These are phyloP conservation scores for Zaprionus ornatus DNA, from an alignment of 1,140 invertebrate species.

Conservation along the genomic window DNA sequence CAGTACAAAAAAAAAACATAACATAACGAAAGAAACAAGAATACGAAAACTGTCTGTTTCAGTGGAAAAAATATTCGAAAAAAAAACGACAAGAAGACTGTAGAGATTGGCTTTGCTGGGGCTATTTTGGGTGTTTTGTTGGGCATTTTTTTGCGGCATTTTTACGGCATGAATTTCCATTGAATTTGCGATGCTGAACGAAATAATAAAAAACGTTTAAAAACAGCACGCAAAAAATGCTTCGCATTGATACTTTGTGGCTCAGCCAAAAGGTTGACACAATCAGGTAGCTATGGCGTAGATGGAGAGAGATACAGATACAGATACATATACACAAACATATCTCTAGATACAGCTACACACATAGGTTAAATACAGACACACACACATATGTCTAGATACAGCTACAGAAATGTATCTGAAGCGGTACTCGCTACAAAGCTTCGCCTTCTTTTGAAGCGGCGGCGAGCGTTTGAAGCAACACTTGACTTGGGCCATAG, in stretches of 20 bases:
- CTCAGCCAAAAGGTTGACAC: conserved; percentile 69
- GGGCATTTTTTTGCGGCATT: conserved; percentile 59
- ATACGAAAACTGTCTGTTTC: conserved; percentile 52
- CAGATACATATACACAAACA: neutral
- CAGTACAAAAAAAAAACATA: conserved; percentile 43
- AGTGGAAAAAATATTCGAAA: conserved; percentile 58
- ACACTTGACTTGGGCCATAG: conserved; percentile 63
- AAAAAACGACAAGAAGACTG: conserved; percentile 35
- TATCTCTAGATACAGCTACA: neutral
- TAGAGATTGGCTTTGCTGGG: conserved; percentile 1
- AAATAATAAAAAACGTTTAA: conserved; percentile 16
- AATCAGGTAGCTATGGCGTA: conserved; percentile 65
- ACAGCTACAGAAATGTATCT: neutral
- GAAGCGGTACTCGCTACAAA: conserved; percentile 24
- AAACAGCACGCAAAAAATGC: conserved; percentile 16
- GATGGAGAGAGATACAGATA: neutral
- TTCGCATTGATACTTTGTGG: conserved; percentile 62
- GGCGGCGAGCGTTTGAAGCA: conserved; percentile 75
- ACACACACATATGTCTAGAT: neutral
- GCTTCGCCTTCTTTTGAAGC: conserved; percentile 49
- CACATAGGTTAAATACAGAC: no score
- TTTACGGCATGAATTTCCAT: conserved; percentile 83
- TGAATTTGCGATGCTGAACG: conserved; percentile 52
- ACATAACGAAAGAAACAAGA: conserved; percentile 27
- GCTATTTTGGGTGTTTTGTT: conserved; percentile 48